These are phyloP conservation scores for Tachycineta bicolor DNA, from an alignment of 2,113 vertebrate species.

Conservation along the genomic window DNA sequence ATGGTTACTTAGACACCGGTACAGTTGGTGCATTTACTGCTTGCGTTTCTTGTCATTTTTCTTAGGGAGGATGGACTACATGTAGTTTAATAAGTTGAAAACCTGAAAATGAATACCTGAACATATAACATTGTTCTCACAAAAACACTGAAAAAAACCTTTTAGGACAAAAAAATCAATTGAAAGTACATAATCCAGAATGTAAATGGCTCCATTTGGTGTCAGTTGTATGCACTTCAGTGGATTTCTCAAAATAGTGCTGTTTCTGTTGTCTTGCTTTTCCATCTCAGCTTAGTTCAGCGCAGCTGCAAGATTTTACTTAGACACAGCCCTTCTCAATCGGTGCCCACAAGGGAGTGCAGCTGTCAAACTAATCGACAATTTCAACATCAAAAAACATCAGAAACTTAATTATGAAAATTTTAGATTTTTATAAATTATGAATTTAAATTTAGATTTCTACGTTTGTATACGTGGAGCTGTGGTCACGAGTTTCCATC, in stretches of 20 bases:
- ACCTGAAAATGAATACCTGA: slow-evolving; percentile 34
- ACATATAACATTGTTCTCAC: not conserved
- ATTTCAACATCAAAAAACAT: not conserved
- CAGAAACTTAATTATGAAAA: not conserved
- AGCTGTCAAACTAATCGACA: not conserved
- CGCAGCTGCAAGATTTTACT: not conserved
- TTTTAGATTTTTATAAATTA: not conserved
- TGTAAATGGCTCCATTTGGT: slow-evolving; percentile 7
- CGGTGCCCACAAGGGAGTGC: not conserved
- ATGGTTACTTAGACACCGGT: not conserved
- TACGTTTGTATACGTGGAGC: not conserved
- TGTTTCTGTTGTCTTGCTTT: not conserved
- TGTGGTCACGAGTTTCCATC: not conserved
- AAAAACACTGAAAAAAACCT: not conserved
- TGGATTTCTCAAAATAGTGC: not conserved
- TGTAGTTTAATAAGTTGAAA: slow-evolving; percentile 44
- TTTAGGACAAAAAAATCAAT: not conserved
- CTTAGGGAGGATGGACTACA: not conserved
- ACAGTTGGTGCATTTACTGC: not conserved
- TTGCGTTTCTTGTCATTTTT: not conserved
- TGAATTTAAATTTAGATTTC: not conserved
- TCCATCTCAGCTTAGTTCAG: not conserved
- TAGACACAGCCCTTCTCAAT: too few relatives aligned
- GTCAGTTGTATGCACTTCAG: not conserved
- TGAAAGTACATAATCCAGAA: slow-evolving; percentile 2